Evolutionary conservation across 2,888 invertebrate species (phyloP).

Genomic region (Trichopoda pennipes): DNA sequence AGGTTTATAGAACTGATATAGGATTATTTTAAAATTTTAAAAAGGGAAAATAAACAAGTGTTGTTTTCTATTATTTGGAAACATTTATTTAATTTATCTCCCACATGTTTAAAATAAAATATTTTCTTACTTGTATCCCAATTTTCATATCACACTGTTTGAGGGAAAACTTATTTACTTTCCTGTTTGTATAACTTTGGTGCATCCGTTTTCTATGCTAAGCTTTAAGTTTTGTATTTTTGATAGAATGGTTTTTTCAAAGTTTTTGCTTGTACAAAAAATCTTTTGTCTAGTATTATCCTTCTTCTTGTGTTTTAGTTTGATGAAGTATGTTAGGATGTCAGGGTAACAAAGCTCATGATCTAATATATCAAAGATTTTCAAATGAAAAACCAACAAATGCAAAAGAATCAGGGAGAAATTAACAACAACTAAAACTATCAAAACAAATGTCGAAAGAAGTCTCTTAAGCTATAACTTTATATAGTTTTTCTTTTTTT

Average conservation of each 20-base stretch:
- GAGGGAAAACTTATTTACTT: neutral
- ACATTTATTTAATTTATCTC: too few relatives aligned
- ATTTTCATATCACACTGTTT: neutral
- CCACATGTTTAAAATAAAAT: too few relatives aligned
- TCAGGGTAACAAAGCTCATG: slow-evolving; percentile 33
- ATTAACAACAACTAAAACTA: neutral
- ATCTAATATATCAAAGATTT: slow-evolving; percentile 37
- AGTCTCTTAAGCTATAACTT: slow-evolving; percentile 44
- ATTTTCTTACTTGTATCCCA: too few relatives aligned
- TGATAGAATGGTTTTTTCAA: slow-evolving; percentile 9
- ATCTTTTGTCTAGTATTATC: neutral
- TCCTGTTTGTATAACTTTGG: neutral
- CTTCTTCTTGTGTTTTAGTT: slow-evolving; percentile 4
- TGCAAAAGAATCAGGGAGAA: neutral
- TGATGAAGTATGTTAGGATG: slow-evolving; percentile 16
- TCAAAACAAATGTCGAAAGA: slow-evolving; percentile 44
- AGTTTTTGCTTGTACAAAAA: neutral
- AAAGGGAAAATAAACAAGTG: too few relatives aligned
- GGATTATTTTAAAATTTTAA: too few relatives aligned
- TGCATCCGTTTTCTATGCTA: neutral
- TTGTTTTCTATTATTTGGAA: too few relatives aligned
- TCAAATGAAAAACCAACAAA: slow-evolving; percentile 1
- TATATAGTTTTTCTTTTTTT: slow-evolving; percentile 4
- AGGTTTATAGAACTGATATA: too few relatives aligned
- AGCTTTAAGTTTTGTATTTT: neutral